Evolutionary conservation across 2,113 vertebrate species (phyloP).

Genomic region (Cynocephalus volans): DNA sequence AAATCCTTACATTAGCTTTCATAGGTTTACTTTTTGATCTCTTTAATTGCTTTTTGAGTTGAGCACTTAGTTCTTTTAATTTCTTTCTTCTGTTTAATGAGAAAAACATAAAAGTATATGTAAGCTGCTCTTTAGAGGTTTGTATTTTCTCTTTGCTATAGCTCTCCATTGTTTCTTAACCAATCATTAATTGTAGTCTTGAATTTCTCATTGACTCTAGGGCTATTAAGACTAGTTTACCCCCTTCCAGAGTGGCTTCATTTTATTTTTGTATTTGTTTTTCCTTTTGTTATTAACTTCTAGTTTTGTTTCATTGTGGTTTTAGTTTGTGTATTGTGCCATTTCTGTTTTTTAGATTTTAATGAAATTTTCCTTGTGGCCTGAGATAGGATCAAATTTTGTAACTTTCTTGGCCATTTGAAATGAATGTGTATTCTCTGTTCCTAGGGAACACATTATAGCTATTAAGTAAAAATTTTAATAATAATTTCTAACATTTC

Average conservation of each 20-base stretch:
- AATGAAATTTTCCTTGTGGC: constrained; percentile 71
- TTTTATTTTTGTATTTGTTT: constrained; percentile 71
- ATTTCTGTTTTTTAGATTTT: constrained; percentile 65
- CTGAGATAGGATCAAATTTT: constrained; percentile 68
- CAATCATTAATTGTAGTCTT: constrained; percentile 69
- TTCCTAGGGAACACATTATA: constrained; percentile 58
- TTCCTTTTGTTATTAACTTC: constrained; percentile 67
- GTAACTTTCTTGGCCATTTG: constrained; percentile 60
- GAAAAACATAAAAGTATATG: constrained; percentile 63
- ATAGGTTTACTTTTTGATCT: constrained; percentile 24
- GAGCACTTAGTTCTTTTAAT: constrained; percentile 58
- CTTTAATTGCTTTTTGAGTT: constrained; percentile 54
- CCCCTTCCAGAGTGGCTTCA: constrained; percentile 22
- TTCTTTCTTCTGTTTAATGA: constrained; percentile 73
- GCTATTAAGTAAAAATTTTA: constrained; percentile 63
- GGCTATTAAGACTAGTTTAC: constrained; percentile 30
- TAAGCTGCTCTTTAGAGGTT: constrained; percentile 48
- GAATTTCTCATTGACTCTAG: constrained; percentile 66
- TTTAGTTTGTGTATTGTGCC: constrained; percentile 59
- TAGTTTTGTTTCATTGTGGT: constrained; percentile 67
- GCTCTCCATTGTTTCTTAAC: constrained; percentile 65
- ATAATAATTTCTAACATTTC: constrained; percentile 34
- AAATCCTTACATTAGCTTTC: constrained; percentile 60
- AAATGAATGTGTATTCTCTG: constrained; percentile 48
- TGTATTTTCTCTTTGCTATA: constrained; percentile 61